Evolutionary conservation across 2,113 vertebrate genomes (phyloP), one percentile per base, ranked within the genome.

Genomic region (Muscicapa adusta): DNA sequence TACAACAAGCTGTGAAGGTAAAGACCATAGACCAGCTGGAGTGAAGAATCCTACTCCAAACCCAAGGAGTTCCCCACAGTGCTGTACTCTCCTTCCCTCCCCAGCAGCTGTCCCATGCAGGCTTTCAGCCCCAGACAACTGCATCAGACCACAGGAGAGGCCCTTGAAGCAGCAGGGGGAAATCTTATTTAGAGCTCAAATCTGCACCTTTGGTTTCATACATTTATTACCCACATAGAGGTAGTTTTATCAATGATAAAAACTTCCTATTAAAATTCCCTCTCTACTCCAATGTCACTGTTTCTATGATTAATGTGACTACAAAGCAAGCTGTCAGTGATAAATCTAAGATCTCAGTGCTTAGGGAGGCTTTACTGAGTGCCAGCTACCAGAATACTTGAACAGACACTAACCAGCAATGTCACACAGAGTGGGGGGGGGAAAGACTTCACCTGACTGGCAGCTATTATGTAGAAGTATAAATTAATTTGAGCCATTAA

Each of bases 1-100:
- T 94, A 95, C 45, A 96, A 58, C 85, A 91, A 89, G 45, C 91
- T 91, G 83, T 85, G 84, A 96, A 94, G 79, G 85, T 88, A 79
- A 91, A 86, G 79, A 93, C 68, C 63, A 48, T 2, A 63, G 45
- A 86, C 79, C 83, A 91, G 84, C 68, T 86, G 88, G 88, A 93
- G 74, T 48, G 74, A 77, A 75, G 88, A 80, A 67, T 83, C 75
- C 47, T 80, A 36, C 61, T 84, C 61, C 51, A 74, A 74, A 89
- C 10, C 8, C 0, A 0, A 84, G 66, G 24, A 50, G 36, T 24
- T 58, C 56, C 63, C 67, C 19, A 53, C 26, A 26, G 38, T 3
- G 22, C 66, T 57, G 5, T 8, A 22, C 16, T 57, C 54, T 51
- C 34, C 88, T 63, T 72, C 66, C 58, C 81, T 73, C 33, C 58